phyloP scores from a whole-genome alignment of 2,888 invertebrate genomes.

The Metopia argyrocephala region DNA sequence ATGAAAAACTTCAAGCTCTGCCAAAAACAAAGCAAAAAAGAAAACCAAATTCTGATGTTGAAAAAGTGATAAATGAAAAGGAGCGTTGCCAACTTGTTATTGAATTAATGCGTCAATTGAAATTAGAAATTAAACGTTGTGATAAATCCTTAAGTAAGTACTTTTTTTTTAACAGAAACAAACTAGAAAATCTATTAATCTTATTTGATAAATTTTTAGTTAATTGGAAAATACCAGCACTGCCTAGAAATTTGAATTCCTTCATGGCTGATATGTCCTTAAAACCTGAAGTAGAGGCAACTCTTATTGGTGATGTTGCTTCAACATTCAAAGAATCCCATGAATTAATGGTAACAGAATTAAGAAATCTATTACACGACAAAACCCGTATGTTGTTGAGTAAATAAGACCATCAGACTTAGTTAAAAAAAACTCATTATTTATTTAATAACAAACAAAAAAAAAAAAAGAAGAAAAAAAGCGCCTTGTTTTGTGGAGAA shows the following conservation, averaged over 20 bases:
- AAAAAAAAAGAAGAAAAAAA: slow-evolving; percentile 9
- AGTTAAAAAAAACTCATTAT: slow-evolving; percentile 19
- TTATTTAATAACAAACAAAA: slow-evolving; percentile 17
- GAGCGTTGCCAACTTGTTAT: slow-evolving; percentile 75
- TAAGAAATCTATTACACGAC: slow-evolving; percentile 76
- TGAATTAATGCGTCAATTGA: slow-evolving; percentile 76
- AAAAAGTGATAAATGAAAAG: slow-evolving; percentile 73
- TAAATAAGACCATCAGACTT: slow-evolving; percentile 64
- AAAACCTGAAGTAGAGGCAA: slow-evolving; percentile 76
- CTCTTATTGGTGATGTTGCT: slow-evolving; percentile 75
- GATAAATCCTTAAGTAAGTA: slow-evolving; percentile 75
- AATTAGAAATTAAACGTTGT: slow-evolving; percentile 75
- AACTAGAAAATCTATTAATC: background rate
- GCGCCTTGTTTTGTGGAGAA: slow-evolving; percentile 16
- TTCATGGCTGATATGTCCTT: slow-evolving; percentile 78
- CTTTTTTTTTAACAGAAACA: background rate
- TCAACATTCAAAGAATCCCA: slow-evolving; percentile 77
- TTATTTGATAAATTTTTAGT: slow-evolving; percentile 64
- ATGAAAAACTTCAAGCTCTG: slow-evolving; percentile 75
- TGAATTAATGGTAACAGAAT: slow-evolving; percentile 74
- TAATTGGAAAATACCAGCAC: slow-evolving; percentile 74
- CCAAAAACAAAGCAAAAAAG: slow-evolving; percentile 73
- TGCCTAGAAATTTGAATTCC: slow-evolving; percentile 74
- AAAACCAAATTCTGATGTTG: slow-evolving; percentile 62
- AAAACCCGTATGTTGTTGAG: slow-evolving; percentile 78